Conservation (phyloP, 1,140 invertebrate genomes). For the Venustaconcha ellipsiformis region DNA sequence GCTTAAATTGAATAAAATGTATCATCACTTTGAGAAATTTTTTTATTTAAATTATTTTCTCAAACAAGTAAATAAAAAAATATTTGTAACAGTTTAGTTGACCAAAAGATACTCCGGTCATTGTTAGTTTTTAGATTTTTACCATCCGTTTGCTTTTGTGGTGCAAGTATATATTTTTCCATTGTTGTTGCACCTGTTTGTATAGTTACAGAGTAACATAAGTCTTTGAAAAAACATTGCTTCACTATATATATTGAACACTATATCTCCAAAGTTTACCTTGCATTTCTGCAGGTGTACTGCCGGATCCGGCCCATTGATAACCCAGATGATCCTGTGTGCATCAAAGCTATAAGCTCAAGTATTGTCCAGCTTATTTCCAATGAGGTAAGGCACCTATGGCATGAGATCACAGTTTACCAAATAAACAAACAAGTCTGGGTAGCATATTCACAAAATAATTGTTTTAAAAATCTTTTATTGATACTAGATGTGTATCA, state of each 20-base stretch:
- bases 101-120: too few species aligned
- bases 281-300: conserved; percentile 79
- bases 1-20: too few species aligned
- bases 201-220: too few species aligned
- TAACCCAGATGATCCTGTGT: conserved; percentile 75
- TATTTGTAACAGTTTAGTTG: too few species aligned
- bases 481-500: not conserved
- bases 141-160: too few species aligned
- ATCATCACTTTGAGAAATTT: too few species aligned
- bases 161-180: too few species aligned
- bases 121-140: too few species aligned
- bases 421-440: not conserved
- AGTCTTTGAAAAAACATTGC: not conserved
- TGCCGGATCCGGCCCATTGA: conserved; percentile 84
- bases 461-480: not conserved
- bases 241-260: not conserved
- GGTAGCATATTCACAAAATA: not conserved
- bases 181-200: too few species aligned
- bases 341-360: conserved; percentile 80
- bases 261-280: not conserved
- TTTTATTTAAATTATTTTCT: too few species aligned
- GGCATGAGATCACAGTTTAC: too few species aligned
- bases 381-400: conserved; percentile 46
- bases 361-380: conserved; percentile 76
- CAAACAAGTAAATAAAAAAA: too few species aligned